A percentile compares a stretch with the other conserved stretches of the same genome.
Evolutionary conservation across 2,888 invertebrate genomes (phyloP).

Genomic region (Ceratothoa steindachneri): DNA sequence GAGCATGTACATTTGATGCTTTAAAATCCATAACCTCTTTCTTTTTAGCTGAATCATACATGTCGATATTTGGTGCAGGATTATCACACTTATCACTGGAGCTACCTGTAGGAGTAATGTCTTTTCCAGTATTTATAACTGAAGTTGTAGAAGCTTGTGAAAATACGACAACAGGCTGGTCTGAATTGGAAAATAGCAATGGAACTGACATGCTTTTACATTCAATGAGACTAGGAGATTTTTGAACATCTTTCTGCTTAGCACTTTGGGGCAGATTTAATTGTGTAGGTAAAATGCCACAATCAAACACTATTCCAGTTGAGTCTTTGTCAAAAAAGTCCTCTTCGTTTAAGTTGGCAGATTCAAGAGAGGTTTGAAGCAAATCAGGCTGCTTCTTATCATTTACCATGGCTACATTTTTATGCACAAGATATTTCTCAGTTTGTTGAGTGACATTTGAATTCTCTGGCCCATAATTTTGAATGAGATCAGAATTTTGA

Average conservation of each 20-base stretch:
- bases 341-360: neutral
- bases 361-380: neutral
- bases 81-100: neutral
- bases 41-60: neutral
- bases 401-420: neutral
- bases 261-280: neutral
- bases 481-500: too few relatives aligned
- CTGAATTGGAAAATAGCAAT: neutral
- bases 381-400: neutral
- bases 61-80: neutral
- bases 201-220: neutral
- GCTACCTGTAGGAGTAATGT: neutral
- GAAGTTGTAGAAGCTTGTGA: neutral
- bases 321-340: neutral
- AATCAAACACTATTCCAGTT: neutral
- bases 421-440: neutral
- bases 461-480: too few relatives aligned
- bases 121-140: neutral
- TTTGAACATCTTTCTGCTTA: neutral
- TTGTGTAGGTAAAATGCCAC: neutral
- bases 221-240: neutral
- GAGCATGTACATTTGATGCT: neutral
- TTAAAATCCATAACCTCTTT: neutral
- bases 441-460: too few relatives aligned
- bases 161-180: neutral